These are phyloP conservation scores for Onychomys arenicola DNA, from an alignment of 2,797 vertebrate genomes.

Conservation along the genomic window DNA sequence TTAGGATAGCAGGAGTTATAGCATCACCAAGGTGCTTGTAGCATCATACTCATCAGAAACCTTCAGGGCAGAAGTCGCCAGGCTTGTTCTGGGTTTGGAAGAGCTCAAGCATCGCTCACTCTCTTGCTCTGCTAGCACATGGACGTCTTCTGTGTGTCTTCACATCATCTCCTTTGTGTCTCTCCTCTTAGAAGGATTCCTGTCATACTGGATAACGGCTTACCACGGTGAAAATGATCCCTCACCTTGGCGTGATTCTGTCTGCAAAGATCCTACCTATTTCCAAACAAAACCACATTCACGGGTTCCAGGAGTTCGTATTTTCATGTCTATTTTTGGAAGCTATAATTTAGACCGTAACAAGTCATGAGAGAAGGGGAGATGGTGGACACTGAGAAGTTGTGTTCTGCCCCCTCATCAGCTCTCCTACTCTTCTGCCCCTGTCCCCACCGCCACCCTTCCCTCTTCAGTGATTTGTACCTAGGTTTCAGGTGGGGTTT, in stretches of 20 bases:
- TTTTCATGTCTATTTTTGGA: not conserved
- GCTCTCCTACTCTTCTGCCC: not conserved
- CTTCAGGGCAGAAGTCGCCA: not conserved
- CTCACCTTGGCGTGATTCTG: not conserved
- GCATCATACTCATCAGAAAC: too few relatives aligned
- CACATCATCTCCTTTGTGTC: accelerated
- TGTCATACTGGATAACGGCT: not conserved
- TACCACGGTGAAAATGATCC: not conserved
- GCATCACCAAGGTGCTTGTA: too few relatives aligned
- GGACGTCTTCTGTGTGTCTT: not conserved
- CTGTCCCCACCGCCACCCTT: not conserved
- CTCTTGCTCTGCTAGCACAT: accelerated
- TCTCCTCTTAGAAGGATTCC: not conserved
- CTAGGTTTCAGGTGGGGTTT: not conserved
- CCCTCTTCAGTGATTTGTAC: not conserved
- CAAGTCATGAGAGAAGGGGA: not conserved
- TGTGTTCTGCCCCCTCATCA: too few relatives aligned
- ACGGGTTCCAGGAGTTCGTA: not conserved
- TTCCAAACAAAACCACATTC: not conserved
- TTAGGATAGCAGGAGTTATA: not conserved
- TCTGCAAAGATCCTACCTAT: not conserved
- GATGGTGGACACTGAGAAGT: not conserved
- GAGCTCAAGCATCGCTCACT: not conserved
- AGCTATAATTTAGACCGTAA: not conserved
- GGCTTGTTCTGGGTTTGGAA: not conserved